These are phyloP conservation scores for Aproaerema taeniolella DNA, from an alignment of 2,888 invertebrate genomes.

Conservation along the genomic window DNA sequence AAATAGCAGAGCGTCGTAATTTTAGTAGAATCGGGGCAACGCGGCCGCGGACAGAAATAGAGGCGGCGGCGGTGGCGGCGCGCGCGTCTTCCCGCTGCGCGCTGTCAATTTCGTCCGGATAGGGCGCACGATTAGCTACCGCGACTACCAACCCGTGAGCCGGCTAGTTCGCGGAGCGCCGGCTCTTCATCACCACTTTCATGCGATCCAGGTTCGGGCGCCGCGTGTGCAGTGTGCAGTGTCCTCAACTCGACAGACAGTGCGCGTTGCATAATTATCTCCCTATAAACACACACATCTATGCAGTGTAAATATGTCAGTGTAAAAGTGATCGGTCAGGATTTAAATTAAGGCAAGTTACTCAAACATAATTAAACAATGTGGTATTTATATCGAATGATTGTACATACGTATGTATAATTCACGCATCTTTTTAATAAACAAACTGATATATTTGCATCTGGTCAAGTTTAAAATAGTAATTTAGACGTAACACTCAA, in stretches of 20 bases:
- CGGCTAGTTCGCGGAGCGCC: conserved; percentile 23
- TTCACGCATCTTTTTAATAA: too few species aligned
- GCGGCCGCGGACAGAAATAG: conserved; percentile 73
- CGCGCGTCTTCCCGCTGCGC: conserved; percentile 60
- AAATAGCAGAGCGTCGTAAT: conserved; percentile 74
- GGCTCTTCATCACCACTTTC: conserved; percentile 12
- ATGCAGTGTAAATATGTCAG: conserved; percentile 1
- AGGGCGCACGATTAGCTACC: conserved; percentile 64
- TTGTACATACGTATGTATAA: too few species aligned
- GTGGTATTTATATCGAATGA: too few species aligned
- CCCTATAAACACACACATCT: neutral
- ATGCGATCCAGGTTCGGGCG: conserved; percentile 10
- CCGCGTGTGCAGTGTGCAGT: conserved; percentile 42
- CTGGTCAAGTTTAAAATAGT: too few species aligned
- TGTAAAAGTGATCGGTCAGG: too few species aligned
- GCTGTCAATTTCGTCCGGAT: conserved; percentile 72
- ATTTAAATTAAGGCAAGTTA: too few species aligned
- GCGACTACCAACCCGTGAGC: too few species aligned
- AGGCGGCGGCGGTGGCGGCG: conserved; percentile 50
- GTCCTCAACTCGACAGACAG: conserved; percentile 21
- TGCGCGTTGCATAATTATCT: conserved; percentile 41
- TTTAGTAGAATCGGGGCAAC: conserved; percentile 77
- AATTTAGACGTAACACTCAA: too few species aligned
- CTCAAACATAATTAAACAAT: too few species aligned
- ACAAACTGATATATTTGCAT: too few species aligned